Base-by-base conservation (phyloP, 2,888 invertebrate species). In the Cerceris rybyensis region DNA sequence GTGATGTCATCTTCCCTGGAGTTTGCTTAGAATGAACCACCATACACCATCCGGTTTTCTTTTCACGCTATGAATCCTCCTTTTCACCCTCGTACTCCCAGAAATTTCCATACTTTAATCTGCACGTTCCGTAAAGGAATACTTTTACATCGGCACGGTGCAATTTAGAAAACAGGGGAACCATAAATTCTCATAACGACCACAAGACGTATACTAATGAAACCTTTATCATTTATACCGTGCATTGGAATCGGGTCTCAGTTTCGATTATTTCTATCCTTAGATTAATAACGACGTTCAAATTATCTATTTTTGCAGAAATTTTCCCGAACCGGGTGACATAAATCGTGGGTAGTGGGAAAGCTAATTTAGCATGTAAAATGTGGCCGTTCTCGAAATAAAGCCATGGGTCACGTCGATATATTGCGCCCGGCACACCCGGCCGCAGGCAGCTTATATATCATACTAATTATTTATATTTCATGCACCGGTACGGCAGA, bases 381-480 rank as follows among this genome's bases (percentile, higher is more conserved):
- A 90, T 87, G 87, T 86, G 82, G 85, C 83, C 79, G 84, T 76
- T 82, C 84, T 83, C 84, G 87, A 88, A 90, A 90, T 88, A 90
- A 90, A 90, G 88, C 89, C 83, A 82, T 82, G 83, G 85, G 82
- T 87, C 81, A 83, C 81, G 84, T 88, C 88, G 84, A 89, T 89
- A 86, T 88, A 88, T 83, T 82, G 84, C 57, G 83, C 76, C 59
- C 74, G 78, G 77, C 81, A 57, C 75, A 78, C 78, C 81, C 83
- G 70, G 79, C 83, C 83, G 77, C 79, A 83, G 83, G 75, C 85
- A 78, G 86, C 83, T 88, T 88, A 86, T 88, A 86, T 83, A 87
- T 89, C 88, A 87, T 83, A 80, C 87, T 90, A 90, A 90, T 90
- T 90, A 90, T 90, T 90, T 90, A 89, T 90, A 88, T 88, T 90